Evolutionary conservation across 2,797 vertebrate species (phyloP).

Genomic region (Gymnothorax reevesii): DNA sequence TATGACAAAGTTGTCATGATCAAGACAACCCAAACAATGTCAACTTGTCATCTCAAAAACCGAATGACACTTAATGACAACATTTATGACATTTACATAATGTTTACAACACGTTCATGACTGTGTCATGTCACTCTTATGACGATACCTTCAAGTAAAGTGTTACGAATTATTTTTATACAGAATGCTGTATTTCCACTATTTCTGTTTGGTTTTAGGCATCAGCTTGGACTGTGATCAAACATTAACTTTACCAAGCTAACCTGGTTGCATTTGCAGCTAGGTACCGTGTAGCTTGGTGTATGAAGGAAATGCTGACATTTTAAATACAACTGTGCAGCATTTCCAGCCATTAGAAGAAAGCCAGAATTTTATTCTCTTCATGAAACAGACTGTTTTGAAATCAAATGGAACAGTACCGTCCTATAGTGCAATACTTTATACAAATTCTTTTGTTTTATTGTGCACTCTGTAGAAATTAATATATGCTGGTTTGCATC

Average conservation of each 20-base stretch:
- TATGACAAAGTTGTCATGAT: no score
- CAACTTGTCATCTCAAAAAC: no score
- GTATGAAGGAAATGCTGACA: not conserved
- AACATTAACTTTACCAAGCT: not conserved
- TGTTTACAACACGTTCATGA: no score
- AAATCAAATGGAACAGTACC: no score
- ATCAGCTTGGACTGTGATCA: not conserved
- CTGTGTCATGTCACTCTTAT: no score
- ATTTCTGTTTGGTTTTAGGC: not conserved
- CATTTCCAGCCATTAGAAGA: not conserved
- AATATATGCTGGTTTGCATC: not conserved
- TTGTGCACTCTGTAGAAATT: not conserved
- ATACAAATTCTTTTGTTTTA: not conserved
- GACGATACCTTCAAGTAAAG: no score
- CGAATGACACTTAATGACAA: no score
- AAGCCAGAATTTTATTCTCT: no score
- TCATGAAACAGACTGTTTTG: no score
- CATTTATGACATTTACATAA: no score
- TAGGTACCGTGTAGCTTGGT: not conserved
- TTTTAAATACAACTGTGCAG: not conserved
- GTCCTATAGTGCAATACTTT: no score
- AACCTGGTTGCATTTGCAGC: not conserved
- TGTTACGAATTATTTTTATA: not conserved
- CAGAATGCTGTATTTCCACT: not conserved
- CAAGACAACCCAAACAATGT: no score